These are phyloP conservation scores for Nycticryphes semicollaris DNA, from an alignment of 2,113 vertebrate genomes.

Conservation along the genomic window DNA sequence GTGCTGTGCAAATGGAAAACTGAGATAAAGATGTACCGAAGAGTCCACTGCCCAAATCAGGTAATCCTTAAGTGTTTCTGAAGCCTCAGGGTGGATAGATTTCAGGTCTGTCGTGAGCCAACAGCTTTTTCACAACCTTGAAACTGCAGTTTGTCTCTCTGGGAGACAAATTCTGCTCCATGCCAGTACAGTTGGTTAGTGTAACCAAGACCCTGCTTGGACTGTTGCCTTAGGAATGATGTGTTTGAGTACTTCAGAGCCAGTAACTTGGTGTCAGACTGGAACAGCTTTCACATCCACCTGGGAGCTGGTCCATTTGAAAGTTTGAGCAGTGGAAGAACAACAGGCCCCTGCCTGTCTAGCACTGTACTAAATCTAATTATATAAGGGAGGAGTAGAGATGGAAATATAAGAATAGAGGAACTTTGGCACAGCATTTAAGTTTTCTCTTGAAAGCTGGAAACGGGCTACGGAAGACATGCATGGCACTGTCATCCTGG, in stretches of 20 bases:
- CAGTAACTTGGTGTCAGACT: neutral
- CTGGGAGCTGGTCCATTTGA: neutral
- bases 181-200: neutral
- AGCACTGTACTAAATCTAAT: neutral
- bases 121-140: neutral
- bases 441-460: neutral
- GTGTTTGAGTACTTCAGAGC: neutral
- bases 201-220: neutral
- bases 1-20: constrained; percentile 93
- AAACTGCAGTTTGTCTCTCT: neutral
- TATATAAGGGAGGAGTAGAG: neutral
- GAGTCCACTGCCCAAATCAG: constrained; percentile 93
- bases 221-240: neutral
- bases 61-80: constrained; percentile 64
- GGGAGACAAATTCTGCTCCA: neutral
- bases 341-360: neutral
- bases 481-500: neutral
- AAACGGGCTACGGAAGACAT: neutral
- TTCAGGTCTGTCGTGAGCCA: neutral
- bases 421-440: neutral
- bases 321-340: neutral
- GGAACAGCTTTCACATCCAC: neutral
- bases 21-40: constrained; percentile 91
- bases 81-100: neutral
- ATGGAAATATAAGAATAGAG: neutral